Conservation (phyloP, 2,797 vertebrate species). For the Sebastes minor region DNA sequence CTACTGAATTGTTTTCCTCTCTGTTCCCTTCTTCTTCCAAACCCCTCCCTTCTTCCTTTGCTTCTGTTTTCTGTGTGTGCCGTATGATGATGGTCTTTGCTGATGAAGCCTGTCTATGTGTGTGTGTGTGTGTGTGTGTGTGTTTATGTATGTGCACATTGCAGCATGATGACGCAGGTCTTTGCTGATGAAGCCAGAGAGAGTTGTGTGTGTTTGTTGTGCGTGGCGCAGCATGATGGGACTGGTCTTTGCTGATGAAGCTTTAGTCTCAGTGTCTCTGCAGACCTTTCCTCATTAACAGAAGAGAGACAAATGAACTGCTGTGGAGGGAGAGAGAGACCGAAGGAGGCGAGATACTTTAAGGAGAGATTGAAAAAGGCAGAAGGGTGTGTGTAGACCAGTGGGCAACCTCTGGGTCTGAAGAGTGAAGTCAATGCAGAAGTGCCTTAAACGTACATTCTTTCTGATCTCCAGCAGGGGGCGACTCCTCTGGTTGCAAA, state of each 20-base stretch:
- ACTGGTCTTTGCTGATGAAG: slow-evolving; percentile 73
- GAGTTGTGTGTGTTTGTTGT: slow-evolving; percentile 33
- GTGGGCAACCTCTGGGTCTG: too few relatives aligned
- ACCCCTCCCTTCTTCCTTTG: slow-evolving; percentile 21
- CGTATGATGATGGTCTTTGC: slow-evolving; percentile 46
- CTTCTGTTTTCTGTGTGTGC: slow-evolving; percentile 26
- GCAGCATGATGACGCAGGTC: slow-evolving; percentile 41
- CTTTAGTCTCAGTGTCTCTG: slow-evolving; percentile 63
- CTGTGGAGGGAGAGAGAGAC: slow-evolving; percentile 24
- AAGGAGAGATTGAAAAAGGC: background rate
- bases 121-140: background rate
- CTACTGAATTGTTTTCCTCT: slow-evolving; percentile 49
- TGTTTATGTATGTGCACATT: slow-evolving; percentile 8
- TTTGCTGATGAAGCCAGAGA: slow-evolving; percentile 60
- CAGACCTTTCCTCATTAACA: slow-evolving; percentile 75
- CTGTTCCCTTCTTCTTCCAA: background rate
- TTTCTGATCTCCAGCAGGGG: too few relatives aligned
- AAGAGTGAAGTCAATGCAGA: too few relatives aligned
- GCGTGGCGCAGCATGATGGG: slow-evolving; percentile 56
- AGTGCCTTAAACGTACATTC: too few relatives aligned
- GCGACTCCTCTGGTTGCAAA: too few relatives aligned
- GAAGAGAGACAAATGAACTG: slow-evolving; percentile 62
- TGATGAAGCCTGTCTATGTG: slow-evolving; percentile 20
- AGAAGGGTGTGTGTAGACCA: background rate
- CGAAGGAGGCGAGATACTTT: background rate